phyloP scores from a whole-genome alignment of 1,140 invertebrate genomes.

The Hyles euphorbiae region DNA sequence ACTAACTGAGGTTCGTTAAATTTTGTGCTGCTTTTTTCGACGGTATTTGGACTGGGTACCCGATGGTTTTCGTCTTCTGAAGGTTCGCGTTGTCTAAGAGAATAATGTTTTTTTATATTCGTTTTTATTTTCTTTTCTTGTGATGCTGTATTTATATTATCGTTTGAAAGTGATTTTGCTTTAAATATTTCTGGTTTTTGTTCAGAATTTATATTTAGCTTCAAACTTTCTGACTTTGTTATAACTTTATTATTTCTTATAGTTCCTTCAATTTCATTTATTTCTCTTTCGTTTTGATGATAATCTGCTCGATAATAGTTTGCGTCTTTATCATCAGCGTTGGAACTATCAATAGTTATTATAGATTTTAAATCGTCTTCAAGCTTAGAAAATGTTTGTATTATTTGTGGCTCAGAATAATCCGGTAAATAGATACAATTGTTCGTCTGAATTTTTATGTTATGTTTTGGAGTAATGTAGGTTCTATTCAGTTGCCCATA shows the following conservation, averaged over 20 bases:
- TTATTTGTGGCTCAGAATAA: constrained; percentile 40
- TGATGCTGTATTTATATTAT: constrained; percentile 49
- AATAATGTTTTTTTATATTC: constrained; percentile 71
- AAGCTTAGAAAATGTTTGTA: constrained; percentile 57
- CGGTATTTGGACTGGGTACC: constrained; percentile 52
- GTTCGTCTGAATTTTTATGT: constrained; percentile 26
- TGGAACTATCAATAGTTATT: constrained; percentile 63
- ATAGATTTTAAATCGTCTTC: constrained; percentile 70
- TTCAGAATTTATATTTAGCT: constrained; percentile 34
- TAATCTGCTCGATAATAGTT: constrained; percentile 50
- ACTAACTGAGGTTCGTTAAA: constrained; percentile 12
- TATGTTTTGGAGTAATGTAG: constrained; percentile 25
- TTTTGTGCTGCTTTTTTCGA: constrained; percentile 42
- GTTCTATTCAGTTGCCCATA: constrained; percentile 65
- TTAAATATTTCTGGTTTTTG: constrained; percentile 49
- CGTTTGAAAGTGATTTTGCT: constrained; percentile 57
- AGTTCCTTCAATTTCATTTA: constrained; percentile 71
- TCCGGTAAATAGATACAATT: constrained; percentile 34
- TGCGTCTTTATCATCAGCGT: constrained; percentile 47
- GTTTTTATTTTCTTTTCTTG: constrained; percentile 44
- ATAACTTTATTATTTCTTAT: constrained; percentile 68
- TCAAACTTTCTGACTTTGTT: constrained; percentile 64
- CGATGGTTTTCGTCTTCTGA: constrained; percentile 45
- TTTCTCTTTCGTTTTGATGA: constrained; percentile 70
- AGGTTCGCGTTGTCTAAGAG: constrained; percentile 69